These are phyloP conservation scores for Catocala nupta DNA, from an alignment of 2,888 invertebrate species.

Conservation along the genomic window DNA sequence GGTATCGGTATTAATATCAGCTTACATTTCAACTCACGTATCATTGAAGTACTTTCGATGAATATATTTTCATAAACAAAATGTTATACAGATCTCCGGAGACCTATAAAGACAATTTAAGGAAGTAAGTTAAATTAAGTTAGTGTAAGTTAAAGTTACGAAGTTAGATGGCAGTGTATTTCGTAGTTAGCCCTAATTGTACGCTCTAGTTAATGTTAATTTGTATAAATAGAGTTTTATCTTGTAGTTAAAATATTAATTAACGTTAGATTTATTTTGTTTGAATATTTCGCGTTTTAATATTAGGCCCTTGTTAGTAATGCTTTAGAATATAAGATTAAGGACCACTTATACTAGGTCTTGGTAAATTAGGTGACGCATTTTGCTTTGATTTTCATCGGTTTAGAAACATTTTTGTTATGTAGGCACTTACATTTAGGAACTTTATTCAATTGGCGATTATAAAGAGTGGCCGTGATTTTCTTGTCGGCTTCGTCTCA, in stretches of 20 bases:
- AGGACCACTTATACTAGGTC: no score
- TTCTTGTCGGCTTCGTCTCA: no score
- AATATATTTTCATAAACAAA: constrained; percentile 5
- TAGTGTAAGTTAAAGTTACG: constrained; percentile 2
- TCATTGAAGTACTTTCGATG: neutral
- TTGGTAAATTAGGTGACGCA: no score
- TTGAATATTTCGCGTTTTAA: no score
- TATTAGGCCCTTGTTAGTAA: no score
- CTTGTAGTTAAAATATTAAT: neutral
- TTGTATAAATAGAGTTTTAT: constrained; percentile 5
- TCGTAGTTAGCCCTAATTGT: constrained; percentile 4
- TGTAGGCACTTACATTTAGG: no score
- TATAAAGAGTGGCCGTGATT: no score
- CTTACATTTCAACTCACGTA: neutral
- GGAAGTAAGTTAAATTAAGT: constrained; percentile 12
- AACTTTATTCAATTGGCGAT: no score
- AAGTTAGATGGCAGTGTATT: constrained; percentile 2
- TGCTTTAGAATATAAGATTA: no score
- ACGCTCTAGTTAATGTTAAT: constrained; percentile 1
- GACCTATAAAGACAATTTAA: constrained; percentile 8
- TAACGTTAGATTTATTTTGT: neutral
- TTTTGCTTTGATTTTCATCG: no score
- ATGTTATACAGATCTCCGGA: constrained; percentile 1
- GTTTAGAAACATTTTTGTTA: no score
- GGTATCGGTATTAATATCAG: neutral